Conservation (phyloP, 2,797 vertebrate genomes). For the Lepus oiostolus region DNA sequence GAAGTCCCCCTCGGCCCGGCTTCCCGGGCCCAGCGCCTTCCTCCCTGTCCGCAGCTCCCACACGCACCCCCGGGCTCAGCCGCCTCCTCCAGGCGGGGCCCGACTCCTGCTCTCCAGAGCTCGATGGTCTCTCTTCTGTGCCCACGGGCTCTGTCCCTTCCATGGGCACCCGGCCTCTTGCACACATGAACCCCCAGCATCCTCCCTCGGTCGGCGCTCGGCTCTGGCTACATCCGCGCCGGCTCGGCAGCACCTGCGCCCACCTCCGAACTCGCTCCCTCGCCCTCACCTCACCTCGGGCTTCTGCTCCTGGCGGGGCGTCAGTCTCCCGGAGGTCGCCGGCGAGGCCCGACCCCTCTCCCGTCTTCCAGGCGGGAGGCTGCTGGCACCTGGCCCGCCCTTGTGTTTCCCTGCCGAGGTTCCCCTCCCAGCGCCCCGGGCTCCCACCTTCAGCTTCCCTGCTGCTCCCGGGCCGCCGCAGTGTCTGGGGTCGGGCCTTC, state of each 20-base stretch:
- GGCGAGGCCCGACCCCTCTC: not conserved
- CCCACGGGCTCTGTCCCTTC: no score
- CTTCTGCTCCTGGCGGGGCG: not conserved
- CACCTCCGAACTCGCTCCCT: not conserved
- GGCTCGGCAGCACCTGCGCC: not conserved
- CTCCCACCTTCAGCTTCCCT: not conserved
- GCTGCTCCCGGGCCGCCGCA: not conserved
- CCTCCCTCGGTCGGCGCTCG: no score
- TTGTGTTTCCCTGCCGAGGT: not conserved
- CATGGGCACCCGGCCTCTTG: no score
- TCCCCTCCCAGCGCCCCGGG: no score
- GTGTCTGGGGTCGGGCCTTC: not conserved
- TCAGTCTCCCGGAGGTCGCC: not conserved
- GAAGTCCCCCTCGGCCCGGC: not conserved
- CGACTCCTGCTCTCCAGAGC: no score
- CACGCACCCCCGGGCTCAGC: not conserved
- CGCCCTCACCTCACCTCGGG: not conserved
- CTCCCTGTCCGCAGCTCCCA: not conserved
- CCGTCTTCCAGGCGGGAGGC: not conserved
- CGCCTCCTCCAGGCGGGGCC: not conserved
- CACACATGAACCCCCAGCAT: no score
- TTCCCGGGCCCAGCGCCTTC: not conserved
- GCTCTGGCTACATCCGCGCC: not conserved
- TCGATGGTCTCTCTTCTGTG: no score
- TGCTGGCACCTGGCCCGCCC: not conserved